phyloP scores from a whole-genome alignment of 2,113 vertebrate species.

The Hydrolagus affinis region DNA sequence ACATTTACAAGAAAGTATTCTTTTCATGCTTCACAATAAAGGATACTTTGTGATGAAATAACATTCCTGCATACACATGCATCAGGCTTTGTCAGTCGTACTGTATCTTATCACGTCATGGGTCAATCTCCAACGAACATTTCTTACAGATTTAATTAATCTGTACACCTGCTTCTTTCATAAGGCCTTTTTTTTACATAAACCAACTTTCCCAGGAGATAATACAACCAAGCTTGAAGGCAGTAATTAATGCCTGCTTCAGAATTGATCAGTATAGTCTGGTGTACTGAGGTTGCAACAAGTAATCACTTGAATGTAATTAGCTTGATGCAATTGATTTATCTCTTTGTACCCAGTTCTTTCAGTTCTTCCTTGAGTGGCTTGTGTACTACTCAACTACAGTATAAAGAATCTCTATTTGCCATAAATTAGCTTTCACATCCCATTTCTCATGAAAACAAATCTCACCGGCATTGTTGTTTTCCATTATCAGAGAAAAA shows the following conservation, averaged over 20 bases:
- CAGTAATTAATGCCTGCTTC: neutral
- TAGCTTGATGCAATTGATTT: neutral
- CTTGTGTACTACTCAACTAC: neutral
- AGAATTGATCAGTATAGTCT: neutral
- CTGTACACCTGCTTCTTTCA: constrained; percentile 27
- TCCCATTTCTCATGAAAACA: neutral
- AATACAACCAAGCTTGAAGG: neutral
- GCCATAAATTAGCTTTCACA: neutral
- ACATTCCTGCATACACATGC: neutral
- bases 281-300: neutral
- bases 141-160: constrained; percentile 30
- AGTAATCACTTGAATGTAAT: constrained; percentile 19
- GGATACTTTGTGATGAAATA: neutral
- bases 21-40: neutral
- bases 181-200: neutral
- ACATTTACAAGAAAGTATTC: neutral
- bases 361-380: neutral
- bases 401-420: neutral
- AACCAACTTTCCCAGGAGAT: neutral
- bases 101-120: neutral
- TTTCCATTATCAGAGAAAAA: neutral
- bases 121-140: constrained; percentile 24
- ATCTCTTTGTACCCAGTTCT: neutral
- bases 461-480: neutral
- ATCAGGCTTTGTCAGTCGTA: neutral